These are phyloP conservation scores for Trachelus tabidus DNA, from an alignment of 2,888 invertebrate genomes.

Conservation along the genomic window DNA sequence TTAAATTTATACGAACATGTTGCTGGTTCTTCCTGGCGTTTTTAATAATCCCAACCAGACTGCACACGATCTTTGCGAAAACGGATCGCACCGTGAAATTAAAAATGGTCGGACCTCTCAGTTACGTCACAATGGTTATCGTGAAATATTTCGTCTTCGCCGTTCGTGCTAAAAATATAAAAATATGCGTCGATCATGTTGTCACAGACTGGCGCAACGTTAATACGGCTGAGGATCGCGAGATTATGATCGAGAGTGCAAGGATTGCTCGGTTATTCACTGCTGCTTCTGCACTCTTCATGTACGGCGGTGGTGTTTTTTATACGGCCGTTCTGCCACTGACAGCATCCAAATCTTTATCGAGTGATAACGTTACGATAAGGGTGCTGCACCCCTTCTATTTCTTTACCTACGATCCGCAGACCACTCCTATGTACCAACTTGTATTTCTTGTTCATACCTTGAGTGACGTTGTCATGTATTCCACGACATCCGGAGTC, in stretches of 20 bases:
- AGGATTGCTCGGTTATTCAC: background rate
- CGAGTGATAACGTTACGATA: conserved; percentile 22
- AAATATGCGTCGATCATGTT: background rate
- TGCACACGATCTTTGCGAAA: background rate
- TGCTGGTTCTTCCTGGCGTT: background rate
- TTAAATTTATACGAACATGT: background rate
- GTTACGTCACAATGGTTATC: conserved; percentile 44
- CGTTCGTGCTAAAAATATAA: conserved; percentile 17
- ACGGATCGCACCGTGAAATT: conserved; percentile 13
- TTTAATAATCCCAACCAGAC: background rate
- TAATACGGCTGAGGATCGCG: background rate
- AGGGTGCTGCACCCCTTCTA: conserved; percentile 50
- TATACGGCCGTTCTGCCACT: background rate
- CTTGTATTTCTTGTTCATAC: conserved; percentile 49
- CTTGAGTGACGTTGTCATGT: conserved; percentile 47
- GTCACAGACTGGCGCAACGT: background rate
- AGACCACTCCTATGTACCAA: conserved; percentile 44
- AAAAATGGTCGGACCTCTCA: conserved; percentile 43
- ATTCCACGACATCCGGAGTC: conserved; percentile 48
- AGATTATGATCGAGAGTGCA: background rate
- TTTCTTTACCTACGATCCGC: background rate
- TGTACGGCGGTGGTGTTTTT: background rate
- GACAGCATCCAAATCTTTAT: background rate
- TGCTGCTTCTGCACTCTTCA: background rate
- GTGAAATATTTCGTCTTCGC: conserved; percentile 43